Evolutionary conservation across 2,113 vertebrate species (phyloP).

Genomic region (Varanus salvator): DNA sequence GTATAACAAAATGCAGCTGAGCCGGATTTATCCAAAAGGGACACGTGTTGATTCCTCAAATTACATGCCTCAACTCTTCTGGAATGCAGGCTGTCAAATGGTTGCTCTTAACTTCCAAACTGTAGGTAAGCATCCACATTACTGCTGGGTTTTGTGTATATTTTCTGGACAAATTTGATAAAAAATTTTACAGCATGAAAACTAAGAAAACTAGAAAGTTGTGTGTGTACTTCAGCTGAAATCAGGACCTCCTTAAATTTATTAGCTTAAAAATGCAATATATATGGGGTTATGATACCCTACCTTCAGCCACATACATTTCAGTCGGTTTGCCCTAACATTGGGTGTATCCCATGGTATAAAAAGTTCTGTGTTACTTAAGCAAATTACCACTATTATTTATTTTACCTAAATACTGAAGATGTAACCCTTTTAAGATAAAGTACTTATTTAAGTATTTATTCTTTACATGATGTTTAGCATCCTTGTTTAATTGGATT

Average conservation of each 20-base stretch:
- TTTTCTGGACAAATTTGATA: neutral
- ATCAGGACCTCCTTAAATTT: neutral
- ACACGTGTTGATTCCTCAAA: constrained; percentile 98
- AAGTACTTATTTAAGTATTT: neutral
- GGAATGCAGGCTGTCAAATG: constrained; percentile 98
- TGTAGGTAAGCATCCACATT: constrained; percentile 80
- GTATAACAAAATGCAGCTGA: constrained; percentile 98
- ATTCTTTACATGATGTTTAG: neutral
- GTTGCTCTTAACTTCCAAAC: constrained; percentile 99
- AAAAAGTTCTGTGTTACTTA: neutral
- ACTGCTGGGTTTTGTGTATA: neutral
- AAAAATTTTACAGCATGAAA: neutral
- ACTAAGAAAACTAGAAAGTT: neutral
- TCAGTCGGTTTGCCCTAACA: no score
- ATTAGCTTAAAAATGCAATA: neutral
- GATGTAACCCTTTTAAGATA: neutral
- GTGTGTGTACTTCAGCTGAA: neutral
- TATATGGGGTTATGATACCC: no score
- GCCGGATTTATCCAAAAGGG: constrained; percentile 97
- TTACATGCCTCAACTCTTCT: constrained; percentile 99
- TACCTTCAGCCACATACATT: no score
- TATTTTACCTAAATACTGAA: neutral
- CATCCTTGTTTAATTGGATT: neutral
- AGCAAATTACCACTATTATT: neutral
- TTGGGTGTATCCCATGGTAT: neutral